These are phyloP conservation scores for Poeciliopsis retropinna DNA, from an alignment of 2,113 vertebrate genomes.

Conservation along the genomic window DNA sequence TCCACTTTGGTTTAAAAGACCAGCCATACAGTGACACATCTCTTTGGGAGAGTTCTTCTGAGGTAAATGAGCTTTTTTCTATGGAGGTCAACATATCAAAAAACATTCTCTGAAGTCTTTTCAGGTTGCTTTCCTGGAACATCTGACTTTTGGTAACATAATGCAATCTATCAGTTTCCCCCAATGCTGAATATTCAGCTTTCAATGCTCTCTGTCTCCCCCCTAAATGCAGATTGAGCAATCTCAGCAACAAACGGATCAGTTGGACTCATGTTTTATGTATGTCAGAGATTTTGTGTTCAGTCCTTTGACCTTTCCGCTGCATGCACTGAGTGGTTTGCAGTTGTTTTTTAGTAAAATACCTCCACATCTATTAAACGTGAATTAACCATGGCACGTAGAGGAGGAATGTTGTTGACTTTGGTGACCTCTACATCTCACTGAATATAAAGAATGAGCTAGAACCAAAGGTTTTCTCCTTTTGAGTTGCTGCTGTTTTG, in stretches of 20 bases:
- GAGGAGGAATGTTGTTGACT: background rate
- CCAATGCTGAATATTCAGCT: background rate
- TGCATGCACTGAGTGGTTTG: background rate
- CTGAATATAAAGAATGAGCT: no score
- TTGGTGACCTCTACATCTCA: background rate
- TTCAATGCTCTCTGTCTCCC: background rate
- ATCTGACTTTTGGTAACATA: background rate
- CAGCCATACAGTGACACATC: background rate
- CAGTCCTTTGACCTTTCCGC: background rate
- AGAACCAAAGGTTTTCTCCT: no score
- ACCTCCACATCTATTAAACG: background rate
- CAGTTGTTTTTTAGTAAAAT: background rate
- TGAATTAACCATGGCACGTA: background rate
- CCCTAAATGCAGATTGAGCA: background rate
- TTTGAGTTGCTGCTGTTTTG: background rate
- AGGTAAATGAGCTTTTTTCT: background rate
- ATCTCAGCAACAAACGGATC: background rate
- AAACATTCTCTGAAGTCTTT: background rate
- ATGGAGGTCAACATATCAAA: background rate
- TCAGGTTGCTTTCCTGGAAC: background rate
- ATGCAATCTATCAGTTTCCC: background rate
- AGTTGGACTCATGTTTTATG: background rate
- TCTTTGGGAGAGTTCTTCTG: background rate
- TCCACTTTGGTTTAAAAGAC: slow-evolving; percentile 1
- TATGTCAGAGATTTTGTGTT: background rate